Base-by-base conservation (phyloP, 2,113 vertebrate genomes). In the Cyanoderma ruficeps region DNA sequence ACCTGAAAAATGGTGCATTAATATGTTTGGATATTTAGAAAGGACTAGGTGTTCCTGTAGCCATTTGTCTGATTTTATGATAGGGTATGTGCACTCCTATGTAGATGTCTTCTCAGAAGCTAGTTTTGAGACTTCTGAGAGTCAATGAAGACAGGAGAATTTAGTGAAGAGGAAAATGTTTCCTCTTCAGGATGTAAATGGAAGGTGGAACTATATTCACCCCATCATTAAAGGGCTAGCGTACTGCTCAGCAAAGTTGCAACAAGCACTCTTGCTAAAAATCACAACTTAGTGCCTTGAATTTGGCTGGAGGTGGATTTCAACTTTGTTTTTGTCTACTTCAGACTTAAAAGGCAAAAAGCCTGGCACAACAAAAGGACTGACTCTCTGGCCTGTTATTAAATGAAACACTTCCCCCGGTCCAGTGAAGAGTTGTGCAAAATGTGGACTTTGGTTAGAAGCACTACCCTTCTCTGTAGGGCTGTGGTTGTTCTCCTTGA, bases 271-370 rank as follows among this genome's bases (percentile, higher is more conserved):
- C 75, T 85, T 72, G 42, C 27, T 76, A 59, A 85, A 85, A 95
- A 85, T 83, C 75, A 83, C 68, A 93, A 3, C 56, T 71, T 64
- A 78, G 76, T 61, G 15, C 18, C 69, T 35, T 65, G 57, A 83
- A 65, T 78, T 84, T 90, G 41, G n/a, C 92, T 93, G 53, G 77
- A 95, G 93, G 92, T 92, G 27, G 41, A 90, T 95, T 95, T 90
- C 61, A 65, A 21, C 64, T 78, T 92, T 92, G 83, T 19, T 96
- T 95, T 90, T 75, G 75, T 92, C 60, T 71, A 3, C 42, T 90
- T 81, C 64, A 71, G 56, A 75, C 39, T 90, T 93, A 81, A 93
- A 93, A 93, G 86, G 27, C 56, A 71, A 90, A 93, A 90, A 70
- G 16, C 3, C 33, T 81, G 23, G 39, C 59, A 80, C 67, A 90